Conservation (phyloP, 92 coral and sea anemone species). For the Heliopora coerulea region DNA sequence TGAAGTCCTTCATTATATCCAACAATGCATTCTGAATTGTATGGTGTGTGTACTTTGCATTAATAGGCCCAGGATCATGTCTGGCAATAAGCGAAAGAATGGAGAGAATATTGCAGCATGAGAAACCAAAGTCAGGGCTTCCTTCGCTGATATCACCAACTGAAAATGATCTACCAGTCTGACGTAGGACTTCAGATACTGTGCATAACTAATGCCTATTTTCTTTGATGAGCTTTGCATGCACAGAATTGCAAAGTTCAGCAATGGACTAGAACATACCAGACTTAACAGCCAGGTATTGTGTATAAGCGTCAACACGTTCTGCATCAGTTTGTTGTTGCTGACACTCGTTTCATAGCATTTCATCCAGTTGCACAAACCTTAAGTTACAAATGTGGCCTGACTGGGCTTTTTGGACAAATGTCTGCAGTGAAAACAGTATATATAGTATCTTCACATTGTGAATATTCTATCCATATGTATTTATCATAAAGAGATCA, state of each 20-base stretch:
- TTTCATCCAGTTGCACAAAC: conserved; percentile 22
- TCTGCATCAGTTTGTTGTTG: conserved; percentile 29
- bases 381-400: conserved; percentile 31
- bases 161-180: conserved; percentile 25
- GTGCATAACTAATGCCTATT: conserved; percentile 25
- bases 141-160: not conserved
- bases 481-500: conserved; percentile 24
- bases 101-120: conserved; percentile 28
- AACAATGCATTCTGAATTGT: conserved; percentile 18
- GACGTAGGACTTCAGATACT: conserved; percentile 6
- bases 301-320: conserved; percentile 16
- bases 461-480: conserved; percentile 2
- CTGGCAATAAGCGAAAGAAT: conserved; percentile 15
- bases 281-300: conserved; percentile 20
- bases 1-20: conserved; percentile 23
- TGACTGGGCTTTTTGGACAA: conserved; percentile 2
- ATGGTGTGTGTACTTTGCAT: conserved; percentile 24
- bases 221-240: conserved; percentile 2
- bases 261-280: conserved; percentile 21
- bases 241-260: conserved; percentile 17
- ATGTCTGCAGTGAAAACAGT: conserved; percentile 24
- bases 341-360: conserved; percentile 12
- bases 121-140: conserved; percentile 10
- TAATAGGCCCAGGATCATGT: conserved; percentile 10
- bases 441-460: conserved; percentile 22